Conservation (phyloP, 1,140 invertebrate genomes). For the Diprion similis region DNA sequence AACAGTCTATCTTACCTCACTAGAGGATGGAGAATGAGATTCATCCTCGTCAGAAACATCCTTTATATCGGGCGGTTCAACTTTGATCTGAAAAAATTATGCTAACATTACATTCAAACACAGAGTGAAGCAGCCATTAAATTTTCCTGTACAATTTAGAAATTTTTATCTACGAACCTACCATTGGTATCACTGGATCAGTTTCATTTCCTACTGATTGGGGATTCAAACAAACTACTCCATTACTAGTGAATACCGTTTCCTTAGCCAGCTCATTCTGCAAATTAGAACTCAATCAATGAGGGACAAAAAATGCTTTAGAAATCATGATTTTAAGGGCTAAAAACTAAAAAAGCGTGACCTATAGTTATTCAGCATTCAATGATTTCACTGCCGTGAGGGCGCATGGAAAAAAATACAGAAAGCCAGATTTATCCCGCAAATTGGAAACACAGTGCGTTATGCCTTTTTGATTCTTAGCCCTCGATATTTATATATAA, state of each 20-base stretch:
- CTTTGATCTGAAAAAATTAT: constrained; percentile 40
- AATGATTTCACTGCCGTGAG: too few species aligned
- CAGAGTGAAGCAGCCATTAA: constrained; percentile 21
- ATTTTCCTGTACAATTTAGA: constrained; percentile 9
- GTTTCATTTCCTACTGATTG: not conserved
- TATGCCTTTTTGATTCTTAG: too few species aligned
- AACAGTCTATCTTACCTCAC: not conserved
- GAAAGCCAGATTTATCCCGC: too few species aligned
- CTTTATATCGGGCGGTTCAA: constrained; percentile 44
- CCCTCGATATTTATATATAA: constrained; percentile 9
- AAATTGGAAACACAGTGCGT: too few species aligned
- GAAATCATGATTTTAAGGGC: not conserved
- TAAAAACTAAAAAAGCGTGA: too few species aligned
- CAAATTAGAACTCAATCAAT: not conserved
- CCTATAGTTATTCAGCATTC: too few species aligned
- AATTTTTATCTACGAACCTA: not conserved
- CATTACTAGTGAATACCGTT: constrained; percentile 19
- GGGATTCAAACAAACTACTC: not conserved
- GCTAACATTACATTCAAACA: not conserved
- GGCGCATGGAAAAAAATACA: too few species aligned
- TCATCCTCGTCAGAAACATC: constrained; percentile 42
- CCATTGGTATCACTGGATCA: not conserved
- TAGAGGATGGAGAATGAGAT: not conserved
- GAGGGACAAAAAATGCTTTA: constrained; percentile 7
- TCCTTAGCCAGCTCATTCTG: constrained; percentile 28